Evolutionary conservation across 2,797 vertebrate genomes (phyloP), one percentile per base, ranked within the genome.

Genomic region (Nothura maculosa): DNA sequence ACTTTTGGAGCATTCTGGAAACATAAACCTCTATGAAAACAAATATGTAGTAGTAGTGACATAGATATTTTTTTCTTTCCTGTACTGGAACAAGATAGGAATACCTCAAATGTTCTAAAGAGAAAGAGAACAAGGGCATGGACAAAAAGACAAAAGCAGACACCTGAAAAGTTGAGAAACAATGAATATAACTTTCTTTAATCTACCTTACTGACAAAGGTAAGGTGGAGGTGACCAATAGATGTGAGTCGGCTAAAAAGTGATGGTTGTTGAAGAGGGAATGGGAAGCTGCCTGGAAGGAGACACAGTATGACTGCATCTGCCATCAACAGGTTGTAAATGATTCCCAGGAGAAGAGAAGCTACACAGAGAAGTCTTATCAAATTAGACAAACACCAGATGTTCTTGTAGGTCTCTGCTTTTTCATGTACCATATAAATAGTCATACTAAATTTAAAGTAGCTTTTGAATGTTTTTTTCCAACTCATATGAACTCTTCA

Each of bases 381-480:
- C 30, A 61, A 17, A 48, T 50, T n/a, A 69, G 7, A 85, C 0
- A 0, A 88, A 68, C 40, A 90, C 10, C 14, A 42, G 21, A 19
- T 38, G 34, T 8, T 18, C 36, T 10, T 50, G 17, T 48, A 86
- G 28, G 16, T 64, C 50, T 68, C 27, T 40, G 8, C 24, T 72
- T 64, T 73, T 90, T 78, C 45, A 27, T 79, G 67, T 62, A 79
- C 20, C 18, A 28, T 25, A 74, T 50, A 58, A 69, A 13, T 73
- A 86, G 38, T 38, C 12, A 61, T 15, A 38, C 18, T 50, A 21
- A 43, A 14, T 73, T 88, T 79, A 74, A 82, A 80, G 28, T 27
- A 79, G 30, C 24, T 87, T 76, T 82, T 68, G 75, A 84, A 54
- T 47, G 8, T 20, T n/a, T 54, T 38, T 58, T 81, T 81, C 24